Evolutionary conservation across 2,888 invertebrate genomes (phyloP), one percentile per base, ranked within the genome.

Genomic region (Ophion costatus): DNA sequence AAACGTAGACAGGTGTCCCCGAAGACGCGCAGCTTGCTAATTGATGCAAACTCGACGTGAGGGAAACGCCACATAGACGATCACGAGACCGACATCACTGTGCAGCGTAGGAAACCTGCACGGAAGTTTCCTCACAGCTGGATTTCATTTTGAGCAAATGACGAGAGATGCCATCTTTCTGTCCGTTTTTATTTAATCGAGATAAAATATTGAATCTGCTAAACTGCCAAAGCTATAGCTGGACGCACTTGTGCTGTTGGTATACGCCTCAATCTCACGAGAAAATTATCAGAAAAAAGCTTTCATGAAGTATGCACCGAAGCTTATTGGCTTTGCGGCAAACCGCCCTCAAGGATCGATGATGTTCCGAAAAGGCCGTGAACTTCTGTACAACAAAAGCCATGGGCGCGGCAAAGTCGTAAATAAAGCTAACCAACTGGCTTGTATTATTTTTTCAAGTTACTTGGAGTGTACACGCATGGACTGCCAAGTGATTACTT

Each of bases 331-430:
- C 38, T 38, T 2, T 38, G 38, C 38, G 70, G 70, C 45, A 56
- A 20, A 56, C 22, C 24, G 70, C 7, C 29, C 14, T 70, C 51
- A 42, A 74, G 38, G n/a, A 59, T 51, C 77, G 77, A 45, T 42
- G 66, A 33, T 67, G 33, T 79, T 87, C 82, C 17, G 38, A n/a
- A 56, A 9, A 70, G 89, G 88, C 91, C 91, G 91, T 91, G 90
- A 90, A 89, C 90, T 91, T 38, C 38, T 91, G 90, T 90, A 91
- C 90, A 91, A 91, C 88, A 87, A 88, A 87, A 88, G 88, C 87
- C 89, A 76, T 78, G 67, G 80, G 73, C 77, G 82, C 77, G 86
- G 82, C 78, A 85, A 84, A 82, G 86, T 84, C 67, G 81, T 80
- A 84, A 77, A 88, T 75, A 86, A 85, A 85, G 82, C 82, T 82